Conservation (phyloP, 2,888 invertebrate genomes). For the Lissocephala sabroskyi region DNA sequence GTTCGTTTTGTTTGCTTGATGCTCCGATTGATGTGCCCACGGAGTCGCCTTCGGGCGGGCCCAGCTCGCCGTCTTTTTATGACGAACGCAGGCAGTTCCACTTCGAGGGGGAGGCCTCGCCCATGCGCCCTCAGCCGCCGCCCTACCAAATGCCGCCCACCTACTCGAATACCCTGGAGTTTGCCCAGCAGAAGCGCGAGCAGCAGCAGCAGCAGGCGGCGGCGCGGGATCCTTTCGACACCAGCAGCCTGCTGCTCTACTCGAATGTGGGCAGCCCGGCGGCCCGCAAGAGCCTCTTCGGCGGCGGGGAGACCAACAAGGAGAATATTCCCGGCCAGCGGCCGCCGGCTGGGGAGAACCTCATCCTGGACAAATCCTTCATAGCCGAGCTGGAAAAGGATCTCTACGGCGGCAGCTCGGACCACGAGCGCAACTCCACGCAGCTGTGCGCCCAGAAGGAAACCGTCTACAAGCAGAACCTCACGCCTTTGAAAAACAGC, state of each 20-base stretch:
- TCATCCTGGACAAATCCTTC: slow-evolving; percentile 76
- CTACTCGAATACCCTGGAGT: slow-evolving; percentile 74
- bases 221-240: slow-evolving; percentile 79
- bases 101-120: slow-evolving; percentile 35
- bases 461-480: slow-evolving; percentile 64
- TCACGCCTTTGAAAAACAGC: slow-evolving; percentile 62
- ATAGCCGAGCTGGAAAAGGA: slow-evolving; percentile 79
- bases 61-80: slow-evolving; percentile 39
- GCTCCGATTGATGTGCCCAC: slow-evolving; percentile 82
- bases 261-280: slow-evolving; percentile 56
- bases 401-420: slow-evolving; percentile 71
- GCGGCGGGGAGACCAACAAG: slow-evolving; percentile 43
- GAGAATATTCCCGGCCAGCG: slow-evolving; percentile 60
- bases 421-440: slow-evolving; percentile 69
- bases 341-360: slow-evolving; percentile 58
- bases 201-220: slow-evolving; percentile 30
- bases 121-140: slow-evolving; percentile 71
- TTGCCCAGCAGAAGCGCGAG: slow-evolving; percentile 45
- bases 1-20: slow-evolving; percentile 77
- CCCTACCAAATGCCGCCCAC: slow-evolving; percentile 76
- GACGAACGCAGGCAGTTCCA: slow-evolving; percentile 50
- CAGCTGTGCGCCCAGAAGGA: slow-evolving; percentile 69
- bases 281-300: slow-evolving; percentile 61
- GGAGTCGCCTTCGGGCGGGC: slow-evolving; percentile 39
- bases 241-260: slow-evolving; percentile 69